Evolutionary conservation across 2,113 vertebrate genomes (phyloP), one percentile per base, ranked within the genome.

Genomic region (Oncorhynchus mykiss): DNA sequence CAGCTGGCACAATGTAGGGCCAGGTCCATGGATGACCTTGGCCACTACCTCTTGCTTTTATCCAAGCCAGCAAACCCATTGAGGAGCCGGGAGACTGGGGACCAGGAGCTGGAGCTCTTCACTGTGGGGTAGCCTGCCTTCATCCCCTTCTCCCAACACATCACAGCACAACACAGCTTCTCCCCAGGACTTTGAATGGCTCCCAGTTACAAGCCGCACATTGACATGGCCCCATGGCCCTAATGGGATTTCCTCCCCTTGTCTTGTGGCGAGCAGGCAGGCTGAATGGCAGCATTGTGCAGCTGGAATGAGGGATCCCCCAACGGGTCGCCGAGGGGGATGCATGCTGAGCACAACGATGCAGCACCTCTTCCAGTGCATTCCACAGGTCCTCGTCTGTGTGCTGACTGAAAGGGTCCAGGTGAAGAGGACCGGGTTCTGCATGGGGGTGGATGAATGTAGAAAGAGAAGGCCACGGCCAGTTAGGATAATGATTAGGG

Each of bases 321-420:
- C 88, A 87, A 86, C 88, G 89, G 86, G 88, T 83, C 69, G 86
- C 80, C 62, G 70, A 90, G 86, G 90, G 39, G 85, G 89, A 89
- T 89, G 90, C 89, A 89, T 89, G 91, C 87, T 89, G 87, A 91
- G 86, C 86, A 12, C 88, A 85, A 75, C 9, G 88, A 88, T 90
- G 88, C 84, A 85, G 92, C 94, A 99, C 97, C 96, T 98, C 96
- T 92, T 95, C 85, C 88, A 98, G 93, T 86, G 95, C 95, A 84
- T 94, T 95, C 97, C 97, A 99, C 82, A 99, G 94, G 76, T 96
- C 96, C 82, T 97, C 95, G 82, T 99, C 97, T 0, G 93, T 93
- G 91, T 98, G 94, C 82, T 97, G 94, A 82, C 90, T 95, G 91
- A 99, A 99, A 86, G 96, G 97, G 93, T 98, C 97, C 87, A 98